Evolutionary conservation across 2,888 invertebrate genomes (phyloP), one percentile per base, ranked within the genome.

Genomic region (Nemotelus pantherinus): DNA sequence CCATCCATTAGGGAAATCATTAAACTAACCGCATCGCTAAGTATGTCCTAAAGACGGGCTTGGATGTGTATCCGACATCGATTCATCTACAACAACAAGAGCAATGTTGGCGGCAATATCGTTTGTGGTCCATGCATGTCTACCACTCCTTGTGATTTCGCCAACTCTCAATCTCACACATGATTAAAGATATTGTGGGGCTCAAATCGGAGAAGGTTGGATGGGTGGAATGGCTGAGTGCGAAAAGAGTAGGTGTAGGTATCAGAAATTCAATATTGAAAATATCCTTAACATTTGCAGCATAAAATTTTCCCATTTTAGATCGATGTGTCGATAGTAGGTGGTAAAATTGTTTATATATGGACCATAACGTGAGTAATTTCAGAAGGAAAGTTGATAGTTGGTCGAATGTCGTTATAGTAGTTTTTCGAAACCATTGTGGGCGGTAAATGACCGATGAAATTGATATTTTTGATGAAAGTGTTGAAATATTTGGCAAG

Each of bases 1-100:
- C 53, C 58, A 4, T n/a, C 63, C 63, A 63, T 63, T 67, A 50
- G 9, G 41, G 47, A 47, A 70, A 70, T 70, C 70, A 70, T 53
- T 70, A 70, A 47, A 70, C 39, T 70, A 70, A 70, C 70, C 70
- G 43, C 70, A 70, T 43, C 70, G 70, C 55, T 70, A 70, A 70
- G 70, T 70, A 55, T 47, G 53, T 70, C 70, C 70, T 70, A 47
- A 70, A 50, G 67, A 50, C 2, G 39, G 6, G 7, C 53, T 53
- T 25, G 25, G 25, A 25, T 25, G 25, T 25, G 25, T 25, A 25
- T 25, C 25, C 25, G 25, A 25, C 25, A 25, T 25, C 57, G 60
- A 60, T 60, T 39, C 25, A 41, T 60, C 41, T 60, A 25, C 7
- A 60, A 41, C 60, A 7, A 41, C 39, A 60, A 43, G 7, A n/a